Evolutionary conservation across 2,113 vertebrate genomes (phyloP).

Genomic region (Probosciger aterrimus): DNA sequence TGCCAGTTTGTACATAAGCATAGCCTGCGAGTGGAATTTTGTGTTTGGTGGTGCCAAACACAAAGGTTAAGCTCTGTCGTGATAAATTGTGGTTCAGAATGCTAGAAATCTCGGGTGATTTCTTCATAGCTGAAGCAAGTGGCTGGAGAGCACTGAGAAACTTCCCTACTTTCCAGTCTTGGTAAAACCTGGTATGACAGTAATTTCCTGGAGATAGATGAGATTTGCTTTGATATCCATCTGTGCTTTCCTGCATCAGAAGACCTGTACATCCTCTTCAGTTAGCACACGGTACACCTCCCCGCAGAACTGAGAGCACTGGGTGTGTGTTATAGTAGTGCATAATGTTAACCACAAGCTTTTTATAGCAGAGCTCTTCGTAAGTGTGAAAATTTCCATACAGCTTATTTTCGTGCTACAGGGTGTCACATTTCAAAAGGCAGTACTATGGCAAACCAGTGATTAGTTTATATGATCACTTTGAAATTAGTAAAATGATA

Average conservation of each 20-base stretch:
- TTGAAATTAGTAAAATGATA: slow-evolving; percentile 45
- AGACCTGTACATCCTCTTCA: not conserved
- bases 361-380: slow-evolving; percentile 35
- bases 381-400: slow-evolving; percentile 45
- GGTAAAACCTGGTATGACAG: not conserved
- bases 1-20: not conserved
- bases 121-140: not conserved
- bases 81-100: not conserved
- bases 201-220: not conserved
- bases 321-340: not conserved
- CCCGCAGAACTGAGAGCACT: slow-evolving; percentile 14
- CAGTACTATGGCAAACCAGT: not conserved
- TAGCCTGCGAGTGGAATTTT: not conserved
- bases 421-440: slow-evolving; percentile 45
- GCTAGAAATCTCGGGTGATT: not conserved
- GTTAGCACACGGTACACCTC: not conserved
- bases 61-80: not conserved
- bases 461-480: slow-evolving; percentile 27
- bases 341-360: slow-evolving; percentile 38
- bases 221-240: slow-evolving; percentile 11
- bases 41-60: not conserved
- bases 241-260: slow-evolving; percentile 23
- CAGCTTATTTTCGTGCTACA: not conserved
- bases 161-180: not conserved
- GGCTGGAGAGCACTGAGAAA: not conserved